phyloP scores from a whole-genome alignment of 2,797 vertebrate species.

The Etheostoma perlongum region DNA sequence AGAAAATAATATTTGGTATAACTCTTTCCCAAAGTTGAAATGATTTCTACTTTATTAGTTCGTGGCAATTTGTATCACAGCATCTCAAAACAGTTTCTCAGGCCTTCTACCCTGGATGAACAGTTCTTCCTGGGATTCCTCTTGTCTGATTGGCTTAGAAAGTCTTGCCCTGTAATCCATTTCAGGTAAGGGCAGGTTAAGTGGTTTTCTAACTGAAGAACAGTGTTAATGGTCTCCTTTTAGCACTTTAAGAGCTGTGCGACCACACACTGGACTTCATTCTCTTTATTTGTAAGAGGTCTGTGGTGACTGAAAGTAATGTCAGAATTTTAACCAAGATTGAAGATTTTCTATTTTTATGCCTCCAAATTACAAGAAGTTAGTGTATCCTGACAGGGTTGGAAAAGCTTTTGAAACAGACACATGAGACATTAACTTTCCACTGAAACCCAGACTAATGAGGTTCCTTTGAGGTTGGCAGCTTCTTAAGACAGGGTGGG shows the following conservation, averaged over 20 bases:
- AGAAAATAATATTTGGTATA: not conserved
- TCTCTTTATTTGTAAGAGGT: constrained; percentile 53
- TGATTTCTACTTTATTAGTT: not conserved
- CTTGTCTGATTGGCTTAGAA: constrained; percentile 51
- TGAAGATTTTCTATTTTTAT: constrained; percentile 64
- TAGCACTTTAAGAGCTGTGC: constrained; percentile 60
- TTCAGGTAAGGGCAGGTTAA: constrained; percentile 49
- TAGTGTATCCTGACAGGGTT: constrained; percentile 50
- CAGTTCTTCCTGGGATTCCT: constrained; percentile 9
- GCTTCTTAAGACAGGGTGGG: constrained; percentile 24
- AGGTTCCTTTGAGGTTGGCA: constrained; percentile 39
- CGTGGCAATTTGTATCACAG: not conserved
- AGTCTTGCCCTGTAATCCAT: constrained; percentile 52
- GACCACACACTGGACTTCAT: constrained; percentile 57
- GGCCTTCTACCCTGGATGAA: not conserved
- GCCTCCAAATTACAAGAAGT: constrained; percentile 52
- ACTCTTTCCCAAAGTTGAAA: not conserved
- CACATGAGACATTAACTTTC: constrained; percentile 58
- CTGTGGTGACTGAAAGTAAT: constrained; percentile 49
- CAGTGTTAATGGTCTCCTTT: constrained; percentile 65
- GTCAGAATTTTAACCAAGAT: constrained; percentile 47
- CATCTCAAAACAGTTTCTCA: not conserved
- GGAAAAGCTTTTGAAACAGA: constrained; percentile 47
- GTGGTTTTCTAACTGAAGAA: constrained; percentile 61
- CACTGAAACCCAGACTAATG: constrained; percentile 51